Percentiles rank a stretch among this genome's conserved stretches.
Conservation (phyloP, 2,113 vertebrate genomes). For the Coregonus clupeaformis region DNA sequence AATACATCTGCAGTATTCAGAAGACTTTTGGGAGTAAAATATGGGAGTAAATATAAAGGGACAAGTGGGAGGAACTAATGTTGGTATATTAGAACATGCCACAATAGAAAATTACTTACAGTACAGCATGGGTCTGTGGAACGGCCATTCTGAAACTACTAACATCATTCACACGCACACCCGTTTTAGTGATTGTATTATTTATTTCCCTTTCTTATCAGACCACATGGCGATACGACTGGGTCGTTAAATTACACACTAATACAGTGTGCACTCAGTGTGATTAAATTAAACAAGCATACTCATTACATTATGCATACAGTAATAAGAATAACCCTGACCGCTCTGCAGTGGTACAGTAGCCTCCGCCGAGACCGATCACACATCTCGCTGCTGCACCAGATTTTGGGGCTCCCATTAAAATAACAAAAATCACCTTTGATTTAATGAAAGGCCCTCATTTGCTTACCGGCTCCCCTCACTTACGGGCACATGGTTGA, state of each 20-base stretch:
- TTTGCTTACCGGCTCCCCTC: slow-evolving; percentile 73
- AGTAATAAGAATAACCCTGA: slow-evolving; percentile 75
- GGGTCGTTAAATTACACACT: background rate
- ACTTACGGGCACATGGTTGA: slow-evolving; percentile 74
- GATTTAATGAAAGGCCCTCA: slow-evolving; percentile 78
- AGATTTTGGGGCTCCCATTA: slow-evolving; percentile 75
- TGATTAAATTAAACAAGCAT: slow-evolving; percentile 72
- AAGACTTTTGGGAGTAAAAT: slow-evolving; percentile 53
- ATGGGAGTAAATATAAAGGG: slow-evolving; percentile 25
- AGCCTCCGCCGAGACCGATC: slow-evolving; percentile 69
- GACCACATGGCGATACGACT: background rate
- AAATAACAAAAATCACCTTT: slow-evolving; percentile 79
- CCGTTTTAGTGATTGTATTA: slow-evolving; percentile 46
- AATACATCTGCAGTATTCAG: slow-evolving; percentile 55
- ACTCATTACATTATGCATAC: slow-evolving; percentile 76
- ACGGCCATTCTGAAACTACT: slow-evolving; percentile 56
- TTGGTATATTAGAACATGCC: slow-evolving; percentile 17
- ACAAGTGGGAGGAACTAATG: slow-evolving; percentile 15
- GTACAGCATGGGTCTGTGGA: slow-evolving; percentile 47
- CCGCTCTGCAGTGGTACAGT: slow-evolving; percentile 63
- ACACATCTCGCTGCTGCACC: slow-evolving; percentile 67
- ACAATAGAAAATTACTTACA: slow-evolving; percentile 3
- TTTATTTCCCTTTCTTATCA: background rate
- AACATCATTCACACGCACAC: slow-evolving; percentile 52
- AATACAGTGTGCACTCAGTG: slow-evolving; percentile 61